Base-by-base conservation (phyloP, 2,888 invertebrate species). In the Drosophila cracens region DNA sequence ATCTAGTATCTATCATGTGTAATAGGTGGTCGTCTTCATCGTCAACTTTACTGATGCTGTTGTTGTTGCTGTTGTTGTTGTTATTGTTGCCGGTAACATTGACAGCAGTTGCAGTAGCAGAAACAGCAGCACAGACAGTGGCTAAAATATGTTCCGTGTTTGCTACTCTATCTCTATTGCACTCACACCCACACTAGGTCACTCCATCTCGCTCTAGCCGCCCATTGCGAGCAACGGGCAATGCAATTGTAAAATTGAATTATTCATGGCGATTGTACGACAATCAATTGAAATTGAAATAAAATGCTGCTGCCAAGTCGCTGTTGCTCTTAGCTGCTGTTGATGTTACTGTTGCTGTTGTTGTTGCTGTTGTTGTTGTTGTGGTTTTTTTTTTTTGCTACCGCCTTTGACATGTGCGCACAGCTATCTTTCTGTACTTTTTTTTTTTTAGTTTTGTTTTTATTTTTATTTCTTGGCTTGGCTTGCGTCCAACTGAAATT, bases 261-360 rank as follows among this genome's bases (percentile, higher is more conserved):
- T 91, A 92, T 92, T 92, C 92, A 92, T 92, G 92, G 92, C 92
- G 92, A 92, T 92, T 92, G 92, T 92, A 87, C 91, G 92, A 92
- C 92, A 92, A 92, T 92, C 92, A 92, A 92, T 92, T 92, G 92
- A 90, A 92, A 92, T 92, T 92, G 91, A 92, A 91, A 92, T 92
- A 90, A 89, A 87, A 88, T 83, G 83, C 91, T 84, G 79, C 86
- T 88, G 81, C 87, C 82, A 84, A 89, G 70, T 74, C 62, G 79
- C 63, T 76, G 81, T 56, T 74, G 65, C 56, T 75, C 36, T 63
- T 62, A 36, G 36, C 21, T 61, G 21, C 16, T 58, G 68, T 69
- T 61, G 80, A 60, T 73, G 74, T 51, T 73, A 58, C 43, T 76
- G 67, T 64, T 74, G 67, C 46, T 71, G 60, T 34, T 75, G 51